Percentiles rank a stretch among this genome's conserved stretches.
Conservation (phyloP, 2,888 invertebrate genomes). For the Acronicta alni region DNA sequence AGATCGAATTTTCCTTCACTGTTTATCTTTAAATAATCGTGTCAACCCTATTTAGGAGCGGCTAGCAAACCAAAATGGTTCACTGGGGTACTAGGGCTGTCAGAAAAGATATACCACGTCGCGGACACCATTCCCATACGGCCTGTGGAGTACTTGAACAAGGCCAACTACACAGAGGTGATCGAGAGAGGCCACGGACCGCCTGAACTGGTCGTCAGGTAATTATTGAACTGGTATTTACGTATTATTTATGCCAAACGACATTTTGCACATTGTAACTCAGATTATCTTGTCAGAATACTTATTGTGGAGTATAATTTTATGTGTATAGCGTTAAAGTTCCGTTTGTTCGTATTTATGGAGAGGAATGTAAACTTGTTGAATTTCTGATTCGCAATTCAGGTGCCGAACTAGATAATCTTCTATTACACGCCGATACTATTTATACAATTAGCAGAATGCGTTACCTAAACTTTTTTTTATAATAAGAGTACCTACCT, state of each 20-base stretch:
- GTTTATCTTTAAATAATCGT: no score
- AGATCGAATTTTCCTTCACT: no score
- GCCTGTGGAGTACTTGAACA: constrained; percentile 90
- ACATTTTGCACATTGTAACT: constrained; percentile 13
- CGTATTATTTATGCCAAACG: constrained; percentile 27
- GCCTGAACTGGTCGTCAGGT: constrained; percentile 90
- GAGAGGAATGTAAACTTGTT: not conserved
- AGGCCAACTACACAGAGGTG: constrained; percentile 92
- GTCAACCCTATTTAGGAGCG: constrained; percentile 62
- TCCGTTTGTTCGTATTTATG: constrained; percentile 1
- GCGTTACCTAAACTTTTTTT: no score
- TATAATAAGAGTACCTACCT: no score
- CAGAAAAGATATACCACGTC: constrained; percentile 90
- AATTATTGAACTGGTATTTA: constrained; percentile 35
- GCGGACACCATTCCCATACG: constrained; percentile 91
- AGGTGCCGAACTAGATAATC: no score
- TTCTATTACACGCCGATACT: no score
- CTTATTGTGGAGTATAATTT: constrained; percentile 2
- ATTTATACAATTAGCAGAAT: no score
- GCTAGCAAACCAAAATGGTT: constrained; percentile 76
- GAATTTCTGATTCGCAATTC: not conserved
- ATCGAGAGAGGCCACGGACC: constrained; percentile 93
- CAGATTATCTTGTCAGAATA: constrained; percentile 24
- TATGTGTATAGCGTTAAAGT: constrained; percentile 5
- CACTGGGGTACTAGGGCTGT: constrained; percentile 85